Base-by-base conservation (phyloP, 2,888 invertebrate genomes). In the Mythimna ferrago region DNA sequence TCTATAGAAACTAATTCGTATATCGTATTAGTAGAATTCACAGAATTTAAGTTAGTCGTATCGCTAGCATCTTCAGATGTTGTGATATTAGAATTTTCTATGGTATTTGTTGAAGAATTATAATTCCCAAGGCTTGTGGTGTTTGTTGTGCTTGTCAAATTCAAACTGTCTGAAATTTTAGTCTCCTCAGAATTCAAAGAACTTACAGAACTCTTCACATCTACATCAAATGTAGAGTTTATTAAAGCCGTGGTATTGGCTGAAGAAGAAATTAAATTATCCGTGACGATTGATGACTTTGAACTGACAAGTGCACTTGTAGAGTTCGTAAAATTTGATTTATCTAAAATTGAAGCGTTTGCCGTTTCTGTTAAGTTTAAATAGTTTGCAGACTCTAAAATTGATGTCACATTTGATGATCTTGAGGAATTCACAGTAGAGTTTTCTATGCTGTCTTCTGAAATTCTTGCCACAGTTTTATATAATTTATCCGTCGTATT, bases 301-400 rank as follows among this genome's bases (percentile, higher is more conserved):
- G 66, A 61, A 57, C 21, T 54, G 10, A 51, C 38, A n/a, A 19
- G 74, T 35, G 53, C 63, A 74, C 63, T 73, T 56, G 65, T 76
- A 21, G 54, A 53, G 63, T 81, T 75, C 1, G 51, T 66, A 61
- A 61, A 71, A 56, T 72, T 65, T 19, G 51, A 62, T 19, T 56
- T 60, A 16, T 80, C 32, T 53, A 62, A 63, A 63, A 53, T 61
- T n/a, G 70, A 67, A 19, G 60, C 54, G 64, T 82, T 41, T 63
- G 60, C 54, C 19, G 48, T 71, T 68, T 80, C 32, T 2, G 76
- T 82, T 60, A 64, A 35, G n/a, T 82, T 82, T 41, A 9, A 51
- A 51, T 65, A 61, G 21, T 32, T 71, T 71, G n/a, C 10, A 56
- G 48, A 10, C 21, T 68, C 48, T 10, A 38, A 38, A 35, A 51